A percentile compares a stretch with the other conserved stretches of the same genome.
Evolutionary conservation across 2,797 vertebrate species (phyloP).

Genomic region (Phylloscopus collybita): DNA sequence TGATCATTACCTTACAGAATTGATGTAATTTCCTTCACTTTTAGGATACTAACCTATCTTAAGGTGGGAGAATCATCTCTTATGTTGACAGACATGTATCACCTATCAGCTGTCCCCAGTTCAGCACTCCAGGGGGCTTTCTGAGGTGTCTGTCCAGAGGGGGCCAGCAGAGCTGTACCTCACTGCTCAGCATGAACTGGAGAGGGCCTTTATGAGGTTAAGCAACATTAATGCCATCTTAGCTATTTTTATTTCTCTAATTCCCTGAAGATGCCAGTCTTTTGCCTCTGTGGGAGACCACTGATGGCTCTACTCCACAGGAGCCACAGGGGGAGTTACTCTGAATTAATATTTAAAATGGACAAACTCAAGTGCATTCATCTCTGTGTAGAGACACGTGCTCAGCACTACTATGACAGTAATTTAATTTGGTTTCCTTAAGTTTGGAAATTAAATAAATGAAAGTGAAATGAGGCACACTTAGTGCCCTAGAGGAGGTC

Average conservation of each 20-base stretch:
- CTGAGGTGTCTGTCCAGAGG: background rate
- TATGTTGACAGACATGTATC: background rate
- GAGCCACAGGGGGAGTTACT: background rate
- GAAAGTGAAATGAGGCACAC: background rate
- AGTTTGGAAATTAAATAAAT: background rate
- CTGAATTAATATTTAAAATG: background rate
- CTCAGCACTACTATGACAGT: background rate
- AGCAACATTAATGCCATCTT: background rate
- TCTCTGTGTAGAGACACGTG: background rate
- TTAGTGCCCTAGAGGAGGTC: background rate
- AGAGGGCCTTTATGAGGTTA: background rate
- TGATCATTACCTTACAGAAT: background rate
- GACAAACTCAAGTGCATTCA: background rate
- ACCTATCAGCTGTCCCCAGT: background rate
- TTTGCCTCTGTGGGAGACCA: background rate
- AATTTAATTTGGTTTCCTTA: background rate
- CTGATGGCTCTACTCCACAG: background rate
- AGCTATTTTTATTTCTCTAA: background rate
- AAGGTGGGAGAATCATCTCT: background rate
- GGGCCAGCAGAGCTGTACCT: background rate
- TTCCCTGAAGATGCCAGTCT: background rate
- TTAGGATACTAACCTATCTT: background rate
- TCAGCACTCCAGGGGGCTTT: background rate
- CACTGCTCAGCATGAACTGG: background rate
- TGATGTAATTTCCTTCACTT: background rate